Evolutionary conservation across 1,140 invertebrate genomes (phyloP).

Genomic region (Diplogasteroides magnus): DNA sequence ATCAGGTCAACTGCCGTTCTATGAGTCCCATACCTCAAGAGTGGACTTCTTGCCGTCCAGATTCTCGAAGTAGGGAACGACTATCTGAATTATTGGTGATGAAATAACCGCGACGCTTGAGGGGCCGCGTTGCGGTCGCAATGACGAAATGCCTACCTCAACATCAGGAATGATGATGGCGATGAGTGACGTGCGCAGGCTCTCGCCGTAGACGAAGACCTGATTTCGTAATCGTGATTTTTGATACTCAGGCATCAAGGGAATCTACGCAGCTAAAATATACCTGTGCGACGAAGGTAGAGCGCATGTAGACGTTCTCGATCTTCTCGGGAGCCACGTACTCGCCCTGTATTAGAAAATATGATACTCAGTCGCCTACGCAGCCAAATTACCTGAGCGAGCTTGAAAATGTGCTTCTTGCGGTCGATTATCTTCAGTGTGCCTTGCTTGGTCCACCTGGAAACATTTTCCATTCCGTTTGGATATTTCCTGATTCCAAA

Average conservation of each 20-base stretch:
- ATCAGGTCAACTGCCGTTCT: too few relatives aligned
- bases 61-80: too few relatives aligned
- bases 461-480: background rate
- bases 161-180: slow-evolving; percentile 89
- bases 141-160: slow-evolving; percentile 63
- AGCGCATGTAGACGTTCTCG: slow-evolving; percentile 60
- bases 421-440: slow-evolving; percentile 62
- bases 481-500: background rate
- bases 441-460: slow-evolving; percentile 57
- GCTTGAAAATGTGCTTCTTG: slow-evolving; percentile 62
- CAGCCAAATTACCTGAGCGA: slow-evolving; percentile 60
- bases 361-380: too few relatives aligned
- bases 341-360: slow-evolving; percentile 56
- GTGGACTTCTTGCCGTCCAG: too few relatives aligned
- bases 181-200: slow-evolving; percentile 78
- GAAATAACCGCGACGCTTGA: too few relatives aligned
- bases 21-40: too few relatives aligned
- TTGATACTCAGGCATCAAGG: too few relatives aligned
- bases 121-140: too few relatives aligned
- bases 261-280: too few relatives aligned
- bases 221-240: too few relatives aligned
- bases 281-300: slow-evolving; percentile 56
- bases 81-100: too few relatives aligned
- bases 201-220: slow-evolving; percentile 61
- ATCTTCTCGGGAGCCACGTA: slow-evolving; percentile 65